Base-by-base conservation (phyloP, 2,113 vertebrate genomes). In the Steatornis caripensis region DNA sequence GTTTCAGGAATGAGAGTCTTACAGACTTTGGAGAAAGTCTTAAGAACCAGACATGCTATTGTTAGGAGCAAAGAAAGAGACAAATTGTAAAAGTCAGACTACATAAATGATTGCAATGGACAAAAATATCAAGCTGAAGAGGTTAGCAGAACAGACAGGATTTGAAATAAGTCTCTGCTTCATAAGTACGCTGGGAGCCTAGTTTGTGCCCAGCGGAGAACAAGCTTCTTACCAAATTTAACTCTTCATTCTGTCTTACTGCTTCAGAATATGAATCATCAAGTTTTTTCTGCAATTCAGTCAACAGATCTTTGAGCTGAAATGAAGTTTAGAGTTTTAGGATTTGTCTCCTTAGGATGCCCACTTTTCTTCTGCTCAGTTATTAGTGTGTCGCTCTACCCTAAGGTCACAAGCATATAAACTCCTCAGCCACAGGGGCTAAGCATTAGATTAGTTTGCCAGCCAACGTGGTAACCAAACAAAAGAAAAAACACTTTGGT, bases 251-350 rank as follows among this genome's bases (percentile, higher is more conserved):
- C 99, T 99, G 99, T 98, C 99, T 99, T 98, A 99, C 98, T 98
- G 99, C 99, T 98, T 99, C 99, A 98, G 99, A 99, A 98, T 99
- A 99, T 97, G 99, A 99, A 98, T 99, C 99, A 98, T 99, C 99
- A 98, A 99, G 99, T 98, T 99, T 99, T 99, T 99, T 99, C 99
- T 99, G 99, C 98, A 99, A 99, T 98, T 99, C 99, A 98, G 99
- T 99, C 99, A 99, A 99, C 97, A 99, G 99, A 99, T 99, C 99
- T 99, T 99, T 99, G 98, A 99, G 99, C 99, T 99, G 99, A 98
- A 99, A 99, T 98, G 98, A 99, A 99, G 99, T 99, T 99, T 98
- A 99, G 97, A 99, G 97, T 98, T 96, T 98, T 98, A 97, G 96
- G 98, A 97, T 97, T 96, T 95, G 96, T 96, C 96, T 97, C 97